Evolutionary conservation across 2,888 invertebrate species (phyloP).

Genomic region (Lamproptera curius): DNA sequence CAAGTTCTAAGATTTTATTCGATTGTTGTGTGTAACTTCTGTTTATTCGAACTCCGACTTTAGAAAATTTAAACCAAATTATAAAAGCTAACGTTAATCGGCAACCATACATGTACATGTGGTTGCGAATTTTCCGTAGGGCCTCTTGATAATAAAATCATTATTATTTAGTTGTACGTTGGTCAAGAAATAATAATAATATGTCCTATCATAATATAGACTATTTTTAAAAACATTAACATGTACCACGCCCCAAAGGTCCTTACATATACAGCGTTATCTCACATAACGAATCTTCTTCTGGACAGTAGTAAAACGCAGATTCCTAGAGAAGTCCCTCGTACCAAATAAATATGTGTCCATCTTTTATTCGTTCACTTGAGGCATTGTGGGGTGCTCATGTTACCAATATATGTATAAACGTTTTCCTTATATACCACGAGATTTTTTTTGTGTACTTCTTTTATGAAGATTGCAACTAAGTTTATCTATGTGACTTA

Average conservation of each 20-base stretch:
- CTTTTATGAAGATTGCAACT: no score
- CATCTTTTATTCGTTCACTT: constrained; percentile 33
- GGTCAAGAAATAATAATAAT: no score
- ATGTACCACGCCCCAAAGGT: constrained; percentile 24
- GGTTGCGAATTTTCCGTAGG: not conserved
- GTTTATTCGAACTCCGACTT: no score
- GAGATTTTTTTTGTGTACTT: no score
- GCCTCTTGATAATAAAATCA: not conserved
- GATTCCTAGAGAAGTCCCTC: constrained; percentile 39
- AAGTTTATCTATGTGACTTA: no score
- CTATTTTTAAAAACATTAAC: not conserved
- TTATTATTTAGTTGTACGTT: not conserved
- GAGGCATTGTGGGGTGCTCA: constrained; percentile 26
- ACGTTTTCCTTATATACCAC: no score
- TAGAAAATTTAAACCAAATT: not conserved
- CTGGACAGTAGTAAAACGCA: constrained; percentile 45
- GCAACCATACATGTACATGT: not conserved
- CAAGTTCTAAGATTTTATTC: constrained; percentile 26
- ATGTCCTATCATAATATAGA: no score
- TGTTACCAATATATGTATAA: constrained; percentile 23
- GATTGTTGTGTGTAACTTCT: no score
- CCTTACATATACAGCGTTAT: constrained; percentile 24
- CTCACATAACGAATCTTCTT: constrained; percentile 48
- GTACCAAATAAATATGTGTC: constrained; percentile 34
- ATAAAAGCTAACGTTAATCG: not conserved